phyloP scores from a whole-genome alignment of 2,888 invertebrate genomes.

The Nymphalis polychloros region DNA sequence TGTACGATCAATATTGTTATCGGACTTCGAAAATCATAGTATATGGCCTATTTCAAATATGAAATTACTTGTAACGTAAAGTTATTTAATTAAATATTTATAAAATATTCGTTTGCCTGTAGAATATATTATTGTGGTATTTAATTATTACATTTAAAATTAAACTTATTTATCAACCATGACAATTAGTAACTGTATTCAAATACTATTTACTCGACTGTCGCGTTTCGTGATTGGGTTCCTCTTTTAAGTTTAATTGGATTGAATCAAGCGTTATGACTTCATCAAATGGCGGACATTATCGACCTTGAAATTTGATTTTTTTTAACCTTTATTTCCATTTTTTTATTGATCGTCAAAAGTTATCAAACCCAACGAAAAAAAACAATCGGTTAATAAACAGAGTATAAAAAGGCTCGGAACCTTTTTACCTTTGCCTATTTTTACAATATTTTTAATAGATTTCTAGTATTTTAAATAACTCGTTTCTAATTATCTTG shows the following conservation, averaged over 20 bases:
- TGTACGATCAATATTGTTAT: background rate
- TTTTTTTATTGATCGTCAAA: too few relatives aligned
- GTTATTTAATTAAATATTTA: background rate
- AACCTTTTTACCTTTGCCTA: too few relatives aligned
- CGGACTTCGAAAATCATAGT: background rate
- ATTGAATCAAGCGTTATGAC: background rate
- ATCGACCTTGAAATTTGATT: constrained; percentile 19
- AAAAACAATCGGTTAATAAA: too few relatives aligned
- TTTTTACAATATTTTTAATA: too few relatives aligned
- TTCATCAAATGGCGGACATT: constrained; percentile 11
- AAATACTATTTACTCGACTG: background rate
- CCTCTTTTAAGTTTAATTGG: background rate
- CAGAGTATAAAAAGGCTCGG: too few relatives aligned
- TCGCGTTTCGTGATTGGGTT: background rate
- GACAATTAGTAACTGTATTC: background rate
- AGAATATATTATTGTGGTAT: background rate
- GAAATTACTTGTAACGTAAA: background rate
- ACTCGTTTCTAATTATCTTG: constrained; percentile 4
- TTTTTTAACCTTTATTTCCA: too few relatives aligned
- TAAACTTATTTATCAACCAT: background rate
- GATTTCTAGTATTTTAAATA: too few relatives aligned
- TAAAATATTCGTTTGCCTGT: background rate
- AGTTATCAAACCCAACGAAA: too few relatives aligned
- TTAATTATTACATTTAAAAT: background rate
- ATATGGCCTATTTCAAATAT: background rate